Conservation (phyloP, 2,797 vertebrate genomes). For the Lagorchestes hirsutus region DNA sequence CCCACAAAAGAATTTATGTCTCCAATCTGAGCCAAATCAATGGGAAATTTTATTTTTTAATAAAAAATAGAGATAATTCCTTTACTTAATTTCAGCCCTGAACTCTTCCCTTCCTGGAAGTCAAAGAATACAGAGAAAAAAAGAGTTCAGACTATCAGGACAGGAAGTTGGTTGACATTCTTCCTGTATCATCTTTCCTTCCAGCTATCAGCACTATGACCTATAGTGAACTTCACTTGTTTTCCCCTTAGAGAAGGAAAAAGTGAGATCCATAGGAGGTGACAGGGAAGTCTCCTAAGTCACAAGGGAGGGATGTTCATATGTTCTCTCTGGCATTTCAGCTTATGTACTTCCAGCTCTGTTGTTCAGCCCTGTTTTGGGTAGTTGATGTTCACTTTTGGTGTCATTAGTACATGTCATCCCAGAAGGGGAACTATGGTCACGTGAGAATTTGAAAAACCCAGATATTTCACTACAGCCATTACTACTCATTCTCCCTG, state of each 20-base stretch:
- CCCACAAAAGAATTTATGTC: constrained; percentile 16
- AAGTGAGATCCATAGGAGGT: not conserved
- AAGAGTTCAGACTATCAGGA: not conserved
- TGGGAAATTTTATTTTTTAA: constrained; percentile 4
- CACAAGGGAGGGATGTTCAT: not conserved
- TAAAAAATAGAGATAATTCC: not conserved
- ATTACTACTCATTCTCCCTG: constrained; percentile 61
- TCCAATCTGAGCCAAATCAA: constrained; percentile 20
- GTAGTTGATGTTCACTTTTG: constrained; percentile 54
- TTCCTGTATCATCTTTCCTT: constrained; percentile 17
- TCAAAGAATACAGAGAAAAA: not conserved
- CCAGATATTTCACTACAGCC: constrained; percentile 43
- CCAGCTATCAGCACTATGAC: constrained; percentile 29
- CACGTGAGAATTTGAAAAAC: constrained; percentile 63
- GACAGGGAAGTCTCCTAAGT: not conserved
- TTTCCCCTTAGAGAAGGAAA: constrained; percentile 10
- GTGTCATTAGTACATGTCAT: constrained; percentile 49
- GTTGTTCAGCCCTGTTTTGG: constrained; percentile 49
- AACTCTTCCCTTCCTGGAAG: constrained; percentile 34
- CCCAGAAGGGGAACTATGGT: not conserved
- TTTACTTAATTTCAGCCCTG: constrained; percentile 34
- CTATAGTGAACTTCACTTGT: constrained; percentile 18
- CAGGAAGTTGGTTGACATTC: not conserved
- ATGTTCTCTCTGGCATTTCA: not conserved
- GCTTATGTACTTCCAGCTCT: not conserved